Evolutionary conservation across 2,797 vertebrate genomes (phyloP), one percentile per base, ranked within the genome.

Genomic region (Cephalopachus bancanus): DNA sequence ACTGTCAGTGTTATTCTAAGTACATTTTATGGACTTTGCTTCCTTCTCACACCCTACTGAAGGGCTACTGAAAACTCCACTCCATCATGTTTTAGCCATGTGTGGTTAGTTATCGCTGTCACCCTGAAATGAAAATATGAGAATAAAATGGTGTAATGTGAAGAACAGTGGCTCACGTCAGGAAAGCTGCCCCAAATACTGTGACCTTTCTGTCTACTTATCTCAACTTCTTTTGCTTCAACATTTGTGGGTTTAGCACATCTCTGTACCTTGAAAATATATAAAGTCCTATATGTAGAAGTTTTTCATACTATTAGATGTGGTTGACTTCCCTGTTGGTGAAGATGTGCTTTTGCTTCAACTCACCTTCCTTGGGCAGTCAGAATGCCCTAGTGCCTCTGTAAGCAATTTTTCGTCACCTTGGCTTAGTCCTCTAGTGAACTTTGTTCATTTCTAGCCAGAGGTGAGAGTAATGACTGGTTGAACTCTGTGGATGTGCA

Each of bases 211-310:
- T 33, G 30, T 81, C 20, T 67, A 17, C 71, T 12, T 62, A 17
- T 91, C 26, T 76, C 19, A 33, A 33, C 51, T 86, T 91, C 51
- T 10, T 92, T 89, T 86, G 64, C 30, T 55, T 69, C 51, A 94
- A 69, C 72, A 49, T 89, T 3, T 49, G 5, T 93, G 67, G 81
- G 30, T 15, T 83, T 57, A 69, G 19, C 19, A 65, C 16, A 75
- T 2, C 81, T 24, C 10, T 17, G 11, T 83, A 60, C 69, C 76
- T 87, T 93, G 33, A 65, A 96, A 87, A 94, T 55, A 95, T 89
- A 71, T 55, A 33, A 24, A 84, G 57, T 65, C 10, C 72, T 67
- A 49, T 20, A 24, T 33, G 2, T 86, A 83, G 72, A 92, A 74
- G 3, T 28, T 65, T 94, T 72, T 60, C 33, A 33, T 55, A n/a